Base-by-base conservation (phyloP, 2,888 invertebrate genomes). In the Unio pictorum region DNA sequence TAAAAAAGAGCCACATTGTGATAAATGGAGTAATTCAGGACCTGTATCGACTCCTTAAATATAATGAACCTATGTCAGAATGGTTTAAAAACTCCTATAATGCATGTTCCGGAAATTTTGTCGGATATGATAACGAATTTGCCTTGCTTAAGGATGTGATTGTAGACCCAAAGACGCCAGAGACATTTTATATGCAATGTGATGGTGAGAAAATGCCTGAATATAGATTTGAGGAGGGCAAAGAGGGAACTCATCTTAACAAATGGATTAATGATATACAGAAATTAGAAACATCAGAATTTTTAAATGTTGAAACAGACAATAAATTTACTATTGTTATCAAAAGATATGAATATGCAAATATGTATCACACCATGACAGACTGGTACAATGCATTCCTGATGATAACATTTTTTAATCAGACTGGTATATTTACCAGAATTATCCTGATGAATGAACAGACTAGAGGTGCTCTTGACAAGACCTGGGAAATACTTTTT, bases 301-400 rank as follows among this genome's bases (percentile, higher is more conserved):
- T 26, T 17, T 8, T 28, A 11, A 61, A 57, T 18, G 45, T 26
- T 61, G 23, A 55, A 17, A n/a, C 20, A 0, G 56, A 64, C 26
- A 63, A 61, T 17, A 54, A 34, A 26, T 7, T 70, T 58, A 64
- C 84, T 17, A 71, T 87, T 28, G 85, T 83, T 60, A 79, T 87
- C 0, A 70, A 76, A 59, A 70, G 88, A 17, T 87, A 86, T 67
- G 87, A 88, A 67, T 88, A 87, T 73, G 86, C 80, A 18, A 88
- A 88, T 72, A 66, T 87, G 7, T 88, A 87, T 69, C 86, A 87
- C 72, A 83, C 86, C 7, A 83, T 88, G 78, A 85, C 86, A 11
- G 87, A 88, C 74, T 81, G 83, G 69, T 88, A 84, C 75, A 86
- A 87, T 76, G 86, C 84, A 0, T 88, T 83, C 66, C 74, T 87